phyloP scores from a whole-genome alignment of 2,113 vertebrate species.

The Megaptera novaeangliae region DNA sequence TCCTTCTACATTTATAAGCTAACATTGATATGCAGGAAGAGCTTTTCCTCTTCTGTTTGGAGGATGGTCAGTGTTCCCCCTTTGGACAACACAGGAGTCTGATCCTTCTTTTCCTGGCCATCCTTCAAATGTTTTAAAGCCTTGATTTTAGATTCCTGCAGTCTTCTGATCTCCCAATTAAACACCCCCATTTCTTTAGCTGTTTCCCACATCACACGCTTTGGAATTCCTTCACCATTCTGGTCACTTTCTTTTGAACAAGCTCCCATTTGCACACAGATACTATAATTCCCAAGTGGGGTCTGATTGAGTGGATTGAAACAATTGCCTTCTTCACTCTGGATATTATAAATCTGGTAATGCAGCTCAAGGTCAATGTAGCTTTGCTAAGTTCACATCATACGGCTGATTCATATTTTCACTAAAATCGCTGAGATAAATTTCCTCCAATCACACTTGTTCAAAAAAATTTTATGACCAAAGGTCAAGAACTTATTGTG shows the following conservation, averaged over 20 bases:
- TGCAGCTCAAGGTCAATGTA: background rate
- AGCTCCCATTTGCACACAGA: background rate
- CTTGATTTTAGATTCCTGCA: background rate
- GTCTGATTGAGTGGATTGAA: background rate
- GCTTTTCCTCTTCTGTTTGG: background rate
- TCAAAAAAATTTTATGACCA: background rate
- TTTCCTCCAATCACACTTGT: background rate
- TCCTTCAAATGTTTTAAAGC: background rate
- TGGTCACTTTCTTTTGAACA: background rate
- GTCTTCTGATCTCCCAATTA: background rate
- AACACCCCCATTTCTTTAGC: background rate
- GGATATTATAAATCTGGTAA: background rate
- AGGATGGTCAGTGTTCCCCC: background rate
- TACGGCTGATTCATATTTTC: background rate
- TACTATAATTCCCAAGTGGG: background rate
- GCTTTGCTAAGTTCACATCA: background rate
- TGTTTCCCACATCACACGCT: background rate
- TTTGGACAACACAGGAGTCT: background rate
- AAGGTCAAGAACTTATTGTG: background rate
- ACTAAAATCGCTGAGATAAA: background rate
- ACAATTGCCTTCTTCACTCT: background rate
- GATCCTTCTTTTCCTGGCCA: background rate
- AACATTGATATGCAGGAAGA: background rate
- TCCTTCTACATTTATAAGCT: background rate
- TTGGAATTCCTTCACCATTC: background rate